Conservation (phyloP, 2,113 vertebrate species). For the Aptenodytes forsteri region DNA sequence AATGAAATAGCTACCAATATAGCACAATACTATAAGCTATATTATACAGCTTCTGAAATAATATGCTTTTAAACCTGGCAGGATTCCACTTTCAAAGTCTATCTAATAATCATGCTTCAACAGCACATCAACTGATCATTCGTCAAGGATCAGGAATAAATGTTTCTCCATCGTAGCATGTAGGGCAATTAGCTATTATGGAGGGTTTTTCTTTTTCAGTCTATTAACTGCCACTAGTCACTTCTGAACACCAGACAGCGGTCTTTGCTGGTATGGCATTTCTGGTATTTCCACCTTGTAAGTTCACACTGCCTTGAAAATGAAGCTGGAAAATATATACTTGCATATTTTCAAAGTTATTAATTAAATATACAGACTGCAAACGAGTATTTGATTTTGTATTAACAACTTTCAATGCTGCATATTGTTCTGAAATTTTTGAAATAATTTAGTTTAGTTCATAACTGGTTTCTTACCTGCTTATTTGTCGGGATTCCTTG, state of each 20-base stretch:
- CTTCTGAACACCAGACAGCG: background rate
- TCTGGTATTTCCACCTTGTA: background rate
- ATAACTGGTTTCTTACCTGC: slow-evolving; percentile 64
- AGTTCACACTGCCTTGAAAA: background rate
- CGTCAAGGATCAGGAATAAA: background rate
- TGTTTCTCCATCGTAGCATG: background rate
- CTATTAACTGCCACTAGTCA: background rate
- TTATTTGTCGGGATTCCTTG: slow-evolving; percentile 60
- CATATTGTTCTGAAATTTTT: background rate
- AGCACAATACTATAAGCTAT: background rate
- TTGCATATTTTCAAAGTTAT: background rate
- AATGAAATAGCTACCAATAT: background rate
- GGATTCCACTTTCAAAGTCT: background rate
- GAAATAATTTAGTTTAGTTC: background rate
- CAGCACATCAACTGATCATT: background rate
- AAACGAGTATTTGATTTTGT: background rate
- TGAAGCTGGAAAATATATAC: background rate
- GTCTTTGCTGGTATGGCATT: background rate
- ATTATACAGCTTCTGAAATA: background rate
- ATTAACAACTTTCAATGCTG: background rate
- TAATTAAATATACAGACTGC: background rate
- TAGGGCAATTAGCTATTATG: background rate
- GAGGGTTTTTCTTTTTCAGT: background rate
- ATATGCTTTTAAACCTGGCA: background rate
- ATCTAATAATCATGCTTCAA: background rate